These are phyloP conservation scores for Hypsibius dujardini DNA, from an alignment of 1,140 invertebrate species.

Conservation along the genomic window DNA sequence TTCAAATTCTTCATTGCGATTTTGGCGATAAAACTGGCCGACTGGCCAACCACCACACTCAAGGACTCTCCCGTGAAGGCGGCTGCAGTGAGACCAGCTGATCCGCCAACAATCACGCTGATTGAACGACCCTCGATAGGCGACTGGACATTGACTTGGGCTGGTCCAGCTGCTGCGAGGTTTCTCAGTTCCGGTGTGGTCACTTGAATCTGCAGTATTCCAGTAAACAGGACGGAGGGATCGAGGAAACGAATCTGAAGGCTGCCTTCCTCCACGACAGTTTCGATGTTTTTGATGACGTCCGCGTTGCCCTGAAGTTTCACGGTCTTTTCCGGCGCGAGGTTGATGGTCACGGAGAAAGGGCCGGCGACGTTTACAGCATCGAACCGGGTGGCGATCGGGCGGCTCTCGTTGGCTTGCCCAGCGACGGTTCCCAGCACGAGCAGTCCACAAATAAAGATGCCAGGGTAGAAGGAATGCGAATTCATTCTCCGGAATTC, in stretches of 20 bases:
- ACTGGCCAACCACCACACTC: neutral
- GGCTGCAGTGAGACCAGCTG: neutral
- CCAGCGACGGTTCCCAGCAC: too few species aligned
- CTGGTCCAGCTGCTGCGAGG: neutral
- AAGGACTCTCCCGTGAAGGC: neutral
- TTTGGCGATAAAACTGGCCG: neutral
- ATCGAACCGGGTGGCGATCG: neutral
- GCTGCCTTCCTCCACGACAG: constrained; percentile 3
- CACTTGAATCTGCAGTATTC: neutral
- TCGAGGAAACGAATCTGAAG: constrained; percentile 4
- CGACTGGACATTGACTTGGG: neutral
- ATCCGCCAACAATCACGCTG: neutral
- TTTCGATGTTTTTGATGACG: constrained; percentile 2
- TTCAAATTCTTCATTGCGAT: neutral
- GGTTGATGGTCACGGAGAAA: neutral
- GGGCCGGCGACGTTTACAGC: neutral
- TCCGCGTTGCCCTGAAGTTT: neutral
- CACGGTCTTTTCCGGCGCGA: neutral
- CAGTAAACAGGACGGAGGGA: neutral
- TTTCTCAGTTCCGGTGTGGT: neutral
- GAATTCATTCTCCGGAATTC: too few species aligned
- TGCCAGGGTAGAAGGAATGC: too few species aligned
- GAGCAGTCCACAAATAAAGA: too few species aligned
- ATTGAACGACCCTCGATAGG: neutral
- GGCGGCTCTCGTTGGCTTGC: neutral